Evolutionary conservation across 2,888 invertebrate species (phyloP).

Genomic region (Lottia scabra): DNA sequence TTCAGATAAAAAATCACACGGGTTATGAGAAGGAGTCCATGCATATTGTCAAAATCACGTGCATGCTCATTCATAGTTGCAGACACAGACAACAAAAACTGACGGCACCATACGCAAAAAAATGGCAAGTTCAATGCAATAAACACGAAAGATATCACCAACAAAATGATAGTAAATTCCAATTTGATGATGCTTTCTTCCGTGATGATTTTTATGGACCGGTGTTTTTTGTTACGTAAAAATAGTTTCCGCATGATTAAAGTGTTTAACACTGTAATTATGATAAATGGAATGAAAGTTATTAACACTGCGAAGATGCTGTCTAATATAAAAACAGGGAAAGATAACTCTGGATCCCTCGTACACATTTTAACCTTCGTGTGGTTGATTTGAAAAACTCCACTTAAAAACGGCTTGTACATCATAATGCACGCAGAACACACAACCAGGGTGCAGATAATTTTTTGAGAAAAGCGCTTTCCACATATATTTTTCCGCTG

Average conservation of each 20-base stretch:
- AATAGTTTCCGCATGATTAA: slow-evolving; percentile 60
- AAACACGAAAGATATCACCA: slow-evolving; percentile 63
- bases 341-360: slow-evolving; percentile 35
- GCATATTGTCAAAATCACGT: slow-evolving; percentile 32
- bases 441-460: slow-evolving; percentile 44
- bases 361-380: slow-evolving; percentile 44
- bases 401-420: slow-evolving; percentile 57
- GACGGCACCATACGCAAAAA: slow-evolving; percentile 60
- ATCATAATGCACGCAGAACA: slow-evolving; percentile 43
- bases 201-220: slow-evolving; percentile 43
- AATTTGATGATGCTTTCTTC: slow-evolving; percentile 59
- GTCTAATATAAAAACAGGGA: slow-evolving; percentile 54
- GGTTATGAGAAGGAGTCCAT: slow-evolving; percentile 46
- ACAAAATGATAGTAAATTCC: slow-evolving; percentile 62
- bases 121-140: slow-evolving; percentile 63
- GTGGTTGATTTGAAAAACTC: slow-evolving; percentile 28
- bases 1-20: slow-evolving; percentile 60
- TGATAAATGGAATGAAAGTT: slow-evolving; percentile 60
- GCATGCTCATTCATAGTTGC: slow-evolving; percentile 22
- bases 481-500: slow-evolving; percentile 55
- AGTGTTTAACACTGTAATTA: slow-evolving; percentile 58
- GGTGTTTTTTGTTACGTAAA: slow-evolving; percentile 45
- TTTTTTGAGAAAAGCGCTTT: slow-evolving; percentile 47
- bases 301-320: slow-evolving; percentile 57
- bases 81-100: slow-evolving; percentile 32